Percentiles rank a stretch among this genome's conserved stretches.
Conservation (phyloP, 2,888 invertebrate species). For the Papilio demoleus region DNA sequence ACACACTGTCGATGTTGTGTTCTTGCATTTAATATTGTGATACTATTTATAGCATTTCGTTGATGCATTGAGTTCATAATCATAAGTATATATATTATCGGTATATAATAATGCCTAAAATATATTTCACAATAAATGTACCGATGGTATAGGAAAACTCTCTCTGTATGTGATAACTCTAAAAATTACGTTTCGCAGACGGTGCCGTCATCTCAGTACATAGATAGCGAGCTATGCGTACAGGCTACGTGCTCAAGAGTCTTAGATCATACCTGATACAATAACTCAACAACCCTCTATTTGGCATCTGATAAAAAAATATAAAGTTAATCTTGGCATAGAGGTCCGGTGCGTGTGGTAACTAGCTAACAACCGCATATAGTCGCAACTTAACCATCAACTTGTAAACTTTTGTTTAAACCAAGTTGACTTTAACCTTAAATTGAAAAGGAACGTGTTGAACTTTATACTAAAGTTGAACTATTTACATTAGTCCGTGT, state of each 20-base stretch:
- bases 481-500: not conserved
- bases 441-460: not conserved
- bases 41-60: constrained; percentile 5
- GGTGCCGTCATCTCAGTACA: not conserved
- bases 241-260: not conserved
- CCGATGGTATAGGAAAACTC: too few species aligned
- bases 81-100: too few species aligned
- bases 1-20: not conserved
- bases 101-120: too few species aligned
- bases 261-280: not conserved
- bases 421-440: not conserved
- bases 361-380: not conserved
- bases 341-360: not conserved
- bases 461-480: not conserved
- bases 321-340: not conserved
- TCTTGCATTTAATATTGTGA: not conserved
- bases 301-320: not conserved
- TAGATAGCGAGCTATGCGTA: not conserved
- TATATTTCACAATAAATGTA: too few species aligned
- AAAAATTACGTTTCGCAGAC: too few species aligned
- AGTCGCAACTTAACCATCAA: not conserved
- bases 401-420: not conserved
- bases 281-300: not conserved
- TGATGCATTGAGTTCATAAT: not conserved
- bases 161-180: too few species aligned